These are phyloP conservation scores for Philopotamus ludificatus DNA, from an alignment of 1,140 invertebrate species.

Conservation along the genomic window DNA sequence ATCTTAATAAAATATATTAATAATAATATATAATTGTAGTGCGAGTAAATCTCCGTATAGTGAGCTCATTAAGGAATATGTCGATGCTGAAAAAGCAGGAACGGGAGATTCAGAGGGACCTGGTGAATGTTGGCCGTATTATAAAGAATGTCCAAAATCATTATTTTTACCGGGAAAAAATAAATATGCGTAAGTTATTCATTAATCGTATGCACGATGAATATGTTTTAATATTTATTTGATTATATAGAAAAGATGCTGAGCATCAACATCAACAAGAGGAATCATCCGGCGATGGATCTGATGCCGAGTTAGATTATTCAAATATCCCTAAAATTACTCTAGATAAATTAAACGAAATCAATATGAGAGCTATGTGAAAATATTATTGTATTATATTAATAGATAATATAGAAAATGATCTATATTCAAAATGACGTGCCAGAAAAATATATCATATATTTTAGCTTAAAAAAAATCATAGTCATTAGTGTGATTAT, in stretches of 20 bases:
- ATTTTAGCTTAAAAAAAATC: too few species aligned
- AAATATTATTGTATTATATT: too few species aligned
- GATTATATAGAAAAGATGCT: constrained; percentile 50
- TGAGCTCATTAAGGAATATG: constrained; percentile 69
- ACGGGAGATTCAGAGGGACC: constrained; percentile 54
- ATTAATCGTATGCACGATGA: too few species aligned
- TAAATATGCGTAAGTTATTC: constrained; percentile 69
- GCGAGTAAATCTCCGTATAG: constrained; percentile 79
- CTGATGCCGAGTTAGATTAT: constrained; percentile 44
- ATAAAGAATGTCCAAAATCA: constrained; percentile 78
- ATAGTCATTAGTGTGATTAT: too few species aligned
- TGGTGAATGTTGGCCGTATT: constrained; percentile 83
- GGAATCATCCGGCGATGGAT: too few species aligned
- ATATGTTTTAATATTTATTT: neutral
- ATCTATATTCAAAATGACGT: too few species aligned
- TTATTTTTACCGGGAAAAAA: constrained; percentile 67
- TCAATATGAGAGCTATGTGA: constrained; percentile 34
- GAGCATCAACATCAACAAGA: constrained; percentile 50
- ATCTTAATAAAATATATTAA: neutral
- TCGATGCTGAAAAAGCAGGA: constrained; percentile 76
- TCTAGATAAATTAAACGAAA: constrained; percentile 31
- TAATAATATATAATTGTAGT: constrained; percentile 50
- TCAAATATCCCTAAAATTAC: constrained; percentile 27
- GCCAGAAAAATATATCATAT: too few species aligned
- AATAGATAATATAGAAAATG: too few species aligned